phyloP scores from a whole-genome alignment of 2,888 invertebrate genomes.

The Helobdella robusta region DNA sequence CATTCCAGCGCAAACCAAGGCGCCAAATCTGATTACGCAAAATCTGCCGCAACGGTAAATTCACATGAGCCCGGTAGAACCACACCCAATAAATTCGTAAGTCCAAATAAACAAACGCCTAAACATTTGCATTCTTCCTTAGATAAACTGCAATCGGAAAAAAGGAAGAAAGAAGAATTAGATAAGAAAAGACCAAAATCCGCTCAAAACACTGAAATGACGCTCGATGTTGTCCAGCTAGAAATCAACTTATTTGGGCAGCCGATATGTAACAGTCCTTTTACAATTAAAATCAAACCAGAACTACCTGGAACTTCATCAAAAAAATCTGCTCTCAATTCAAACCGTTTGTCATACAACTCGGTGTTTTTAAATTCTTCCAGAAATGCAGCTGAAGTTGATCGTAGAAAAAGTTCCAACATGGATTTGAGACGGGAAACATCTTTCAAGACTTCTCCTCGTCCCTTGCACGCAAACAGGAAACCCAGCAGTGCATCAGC shows the following conservation, averaged over 20 bases:
- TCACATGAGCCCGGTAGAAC: too few species aligned
- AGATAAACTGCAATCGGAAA: slow-evolving; percentile 11
- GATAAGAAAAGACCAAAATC: not conserved
- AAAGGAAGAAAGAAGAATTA: not conserved
- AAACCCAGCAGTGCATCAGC: slow-evolving; percentile 36
- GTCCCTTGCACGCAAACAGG: slow-evolving; percentile 42
- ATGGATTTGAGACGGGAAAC: not conserved
- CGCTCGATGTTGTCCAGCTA: slow-evolving; percentile 47
- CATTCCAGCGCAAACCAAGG: too few species aligned
- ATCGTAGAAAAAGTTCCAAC: not conserved
- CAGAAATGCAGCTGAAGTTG: slow-evolving; percentile 7
- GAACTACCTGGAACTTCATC: not conserved
- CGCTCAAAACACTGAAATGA: not conserved
- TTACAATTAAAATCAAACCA: slow-evolving; percentile 42
- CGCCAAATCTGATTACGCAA: too few species aligned
- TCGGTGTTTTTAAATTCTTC: not conserved
- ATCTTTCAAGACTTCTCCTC: not conserved
- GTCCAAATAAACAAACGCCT: too few species aligned
- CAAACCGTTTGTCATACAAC: too few species aligned
- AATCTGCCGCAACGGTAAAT: too few species aligned
- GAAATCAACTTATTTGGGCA: slow-evolving; percentile 49
- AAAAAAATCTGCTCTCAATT: too few species aligned
- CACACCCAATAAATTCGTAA: too few species aligned
- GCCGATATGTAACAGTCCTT: slow-evolving; percentile 51
- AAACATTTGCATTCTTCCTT: not conserved